These are phyloP conservation scores for Drosophila dunni DNA, from an alignment of 1,140 invertebrate genomes.

Conservation along the genomic window DNA sequence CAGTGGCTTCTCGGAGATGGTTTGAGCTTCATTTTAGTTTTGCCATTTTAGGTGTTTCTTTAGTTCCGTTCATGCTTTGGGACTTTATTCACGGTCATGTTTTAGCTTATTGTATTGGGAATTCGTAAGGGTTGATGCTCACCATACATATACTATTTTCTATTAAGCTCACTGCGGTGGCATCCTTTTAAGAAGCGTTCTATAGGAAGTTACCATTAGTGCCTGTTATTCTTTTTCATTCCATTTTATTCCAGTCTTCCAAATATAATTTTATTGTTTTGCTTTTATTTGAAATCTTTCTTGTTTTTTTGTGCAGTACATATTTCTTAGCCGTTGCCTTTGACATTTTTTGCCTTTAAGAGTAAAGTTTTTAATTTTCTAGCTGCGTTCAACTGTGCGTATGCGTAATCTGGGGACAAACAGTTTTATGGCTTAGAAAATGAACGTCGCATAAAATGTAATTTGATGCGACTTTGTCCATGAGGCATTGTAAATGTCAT, in stretches of 20 bases:
- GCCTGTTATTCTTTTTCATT: slow-evolving; percentile 13
- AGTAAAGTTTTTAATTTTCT: slow-evolving; percentile 60
- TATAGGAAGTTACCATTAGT: slow-evolving; percentile 69
- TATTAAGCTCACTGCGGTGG: slow-evolving; percentile 47
- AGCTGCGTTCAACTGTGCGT: slow-evolving; percentile 76
- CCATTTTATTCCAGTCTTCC: slow-evolving; percentile 35
- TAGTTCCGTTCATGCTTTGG: slow-evolving; percentile 55
- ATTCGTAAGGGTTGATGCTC: slow-evolving; percentile 58
- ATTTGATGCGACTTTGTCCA: slow-evolving; percentile 40
- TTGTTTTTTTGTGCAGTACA: slow-evolving; percentile 52
- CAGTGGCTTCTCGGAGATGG: slow-evolving; percentile 34
- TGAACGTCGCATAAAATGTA: slow-evolving; percentile 58
- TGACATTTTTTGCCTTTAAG: background rate
- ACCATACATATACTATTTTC: slow-evolving; percentile 61
- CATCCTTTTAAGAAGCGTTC: slow-evolving; percentile 22
- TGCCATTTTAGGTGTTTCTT: slow-evolving; percentile 72
- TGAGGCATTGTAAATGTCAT: slow-evolving; percentile 50
- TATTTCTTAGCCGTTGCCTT: slow-evolving; percentile 26
- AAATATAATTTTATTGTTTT: slow-evolving; percentile 84
- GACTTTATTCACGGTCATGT: slow-evolving; percentile 50
- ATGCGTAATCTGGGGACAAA: slow-evolving; percentile 70
- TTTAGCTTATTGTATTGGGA: slow-evolving; percentile 73
- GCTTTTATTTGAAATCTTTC: slow-evolving; percentile 68
- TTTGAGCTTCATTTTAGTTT: slow-evolving; percentile 77
- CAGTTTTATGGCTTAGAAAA: slow-evolving; percentile 77